Evolutionary conservation across 2,888 invertebrate species (phyloP), one percentile per base, ranked within the genome.

Genomic region (Zelleria hepariella): DNA sequence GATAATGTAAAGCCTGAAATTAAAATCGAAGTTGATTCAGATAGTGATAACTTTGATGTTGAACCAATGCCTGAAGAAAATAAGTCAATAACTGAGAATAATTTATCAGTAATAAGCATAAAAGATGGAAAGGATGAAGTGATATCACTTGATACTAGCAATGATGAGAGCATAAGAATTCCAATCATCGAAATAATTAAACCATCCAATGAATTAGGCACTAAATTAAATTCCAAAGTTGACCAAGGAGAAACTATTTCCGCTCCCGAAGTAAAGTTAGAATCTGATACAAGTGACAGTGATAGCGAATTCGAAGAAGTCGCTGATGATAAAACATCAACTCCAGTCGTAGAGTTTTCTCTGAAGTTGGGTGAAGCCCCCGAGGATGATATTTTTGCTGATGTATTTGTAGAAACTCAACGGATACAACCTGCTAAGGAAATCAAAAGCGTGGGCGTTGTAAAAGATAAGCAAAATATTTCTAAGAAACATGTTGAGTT

Each of bases 311-410:
- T 89, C 73, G 89, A 87, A 74, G 89, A 88, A 68, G 89, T 89
- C 51, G 73, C 79, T 58, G 90, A 91, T 62, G 76, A 75, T 26
- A 65, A 72, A 63, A 8, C 60, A 42, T 65, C 68, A 18, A 82
- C 89, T 69, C 78, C 90, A 61, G 67, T 80, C 62, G 78, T 91
- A 25, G 79, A 92, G 71, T 70, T 90, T 49, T 79, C 82, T 52
- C 74, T 90, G 60, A 72, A 80, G 62, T 66, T 88, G 59, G 76
- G 78, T 20, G 71, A 78, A 65, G 67, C 70, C 21, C 69, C 70
- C 1, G 77, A 72, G 42, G 91, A 94, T 69, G 94, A 94, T 77
- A 86, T 95, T 61, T 95, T 95, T 82, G 92, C 92, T n/a, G 94
- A 94, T 80, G 77, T 94, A 61, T 94, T 94, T 75, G 66, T 64